Conservation (phyloP, 1,140 invertebrate genomes). For the Himalopsyche phryganea region DNA sequence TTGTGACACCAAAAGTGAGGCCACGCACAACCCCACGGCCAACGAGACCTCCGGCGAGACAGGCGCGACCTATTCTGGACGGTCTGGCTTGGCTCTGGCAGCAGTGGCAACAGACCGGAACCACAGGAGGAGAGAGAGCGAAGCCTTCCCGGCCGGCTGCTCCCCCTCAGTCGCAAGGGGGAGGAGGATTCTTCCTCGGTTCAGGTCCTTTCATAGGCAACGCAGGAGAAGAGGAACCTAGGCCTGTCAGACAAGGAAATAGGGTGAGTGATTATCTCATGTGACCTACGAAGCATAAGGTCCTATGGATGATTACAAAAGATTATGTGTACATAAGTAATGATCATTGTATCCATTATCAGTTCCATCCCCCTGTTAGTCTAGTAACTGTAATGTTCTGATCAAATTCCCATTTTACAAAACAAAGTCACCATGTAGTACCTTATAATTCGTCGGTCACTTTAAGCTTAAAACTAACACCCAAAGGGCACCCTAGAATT, state of each 20-base stretch:
- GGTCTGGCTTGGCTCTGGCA: conserved; percentile 53
- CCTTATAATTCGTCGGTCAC: too few relatives aligned
- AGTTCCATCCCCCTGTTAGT: too few relatives aligned
- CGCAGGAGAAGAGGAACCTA: conserved; percentile 39
- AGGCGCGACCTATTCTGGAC: conserved; percentile 47
- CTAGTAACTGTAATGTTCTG: too few relatives aligned
- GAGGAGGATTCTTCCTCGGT: conserved; percentile 49
- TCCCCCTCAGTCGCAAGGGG: conserved; percentile 40
- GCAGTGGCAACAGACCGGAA: conserved; percentile 50
- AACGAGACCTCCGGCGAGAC: conserved; percentile 38
- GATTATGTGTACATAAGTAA: too few relatives aligned
- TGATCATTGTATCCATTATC: too few relatives aligned
- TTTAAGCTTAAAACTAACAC: too few relatives aligned
- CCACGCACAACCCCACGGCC: conserved; percentile 42
- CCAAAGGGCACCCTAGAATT: too few relatives aligned
- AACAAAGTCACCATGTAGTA: too few relatives aligned
- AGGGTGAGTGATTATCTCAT: conserved; percentile 2
- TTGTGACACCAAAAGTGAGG: conserved; percentile 50
- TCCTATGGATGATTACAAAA: too few relatives aligned
- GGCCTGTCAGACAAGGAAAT: conserved; percentile 33
- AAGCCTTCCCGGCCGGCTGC: conserved; percentile 36
- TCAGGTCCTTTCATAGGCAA: conserved; percentile 52
- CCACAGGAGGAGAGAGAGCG: conserved; percentile 33
- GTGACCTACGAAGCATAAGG: too few relatives aligned
- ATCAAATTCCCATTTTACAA: too few relatives aligned